phyloP scores from a whole-genome alignment of 2,113 vertebrate genomes.

The Rhinopomastus cyanomelas region DNA sequence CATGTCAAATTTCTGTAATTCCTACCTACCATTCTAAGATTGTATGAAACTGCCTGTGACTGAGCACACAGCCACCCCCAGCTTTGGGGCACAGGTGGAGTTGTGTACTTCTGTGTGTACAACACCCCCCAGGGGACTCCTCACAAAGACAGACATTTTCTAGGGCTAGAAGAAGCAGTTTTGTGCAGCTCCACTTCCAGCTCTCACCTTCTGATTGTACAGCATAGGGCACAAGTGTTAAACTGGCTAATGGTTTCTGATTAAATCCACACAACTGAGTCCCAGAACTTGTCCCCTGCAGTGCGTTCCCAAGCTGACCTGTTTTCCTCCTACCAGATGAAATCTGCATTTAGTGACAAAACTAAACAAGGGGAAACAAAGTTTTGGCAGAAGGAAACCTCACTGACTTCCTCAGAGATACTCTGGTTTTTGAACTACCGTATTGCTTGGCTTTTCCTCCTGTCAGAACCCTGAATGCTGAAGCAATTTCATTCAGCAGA shows the following conservation, averaged over 20 bases:
- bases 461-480: fast-evolving
- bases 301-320: not conserved
- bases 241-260: not conserved
- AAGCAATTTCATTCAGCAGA: not conserved
- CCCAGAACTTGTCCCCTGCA: not conserved
- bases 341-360: not conserved
- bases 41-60: not conserved
- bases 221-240: not conserved
- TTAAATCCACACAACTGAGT: not conserved
- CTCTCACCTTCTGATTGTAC: not conserved
- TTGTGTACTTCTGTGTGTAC: not conserved
- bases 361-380: not conserved
- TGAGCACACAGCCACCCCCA: not conserved
- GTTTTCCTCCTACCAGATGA: not conserved
- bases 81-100: not conserved
- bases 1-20: no score
- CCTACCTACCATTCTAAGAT: no score
- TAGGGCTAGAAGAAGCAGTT: not conserved
- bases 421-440: not conserved
- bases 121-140: not conserved
- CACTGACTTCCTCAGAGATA: not conserved
- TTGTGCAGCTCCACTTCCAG: not conserved
- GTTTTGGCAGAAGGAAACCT: not conserved
- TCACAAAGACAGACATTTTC: not conserved
- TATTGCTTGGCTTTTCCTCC: not conserved